Percentiles rank a stretch among this genome's conserved stretches.
phyloP scores from a whole-genome alignment of 2,797 vertebrate species.

The Neoniphon sammara region DNA sequence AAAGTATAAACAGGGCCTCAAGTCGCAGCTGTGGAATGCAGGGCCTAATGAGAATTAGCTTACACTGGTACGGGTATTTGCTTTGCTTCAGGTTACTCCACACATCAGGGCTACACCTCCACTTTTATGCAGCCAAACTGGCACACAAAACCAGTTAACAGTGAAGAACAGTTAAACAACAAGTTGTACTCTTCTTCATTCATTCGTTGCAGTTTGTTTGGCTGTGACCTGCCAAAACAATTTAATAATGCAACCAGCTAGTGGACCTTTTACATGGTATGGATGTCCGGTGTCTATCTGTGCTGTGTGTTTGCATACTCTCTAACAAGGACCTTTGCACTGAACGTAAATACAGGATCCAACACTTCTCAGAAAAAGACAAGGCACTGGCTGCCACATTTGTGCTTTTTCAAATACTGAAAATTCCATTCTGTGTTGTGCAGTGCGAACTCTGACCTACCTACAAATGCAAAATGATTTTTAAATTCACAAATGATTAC shows the following conservation, averaged over 20 bases:
- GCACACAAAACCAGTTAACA: background rate
- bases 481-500: slow-evolving; percentile 47
- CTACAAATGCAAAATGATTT: slow-evolving; percentile 19
- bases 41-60: slow-evolving; percentile 9
- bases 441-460: background rate
- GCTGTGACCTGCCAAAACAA: background rate
- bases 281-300: slow-evolving; percentile 9
- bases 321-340: slow-evolving; percentile 46
- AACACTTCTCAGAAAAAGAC: background rate
- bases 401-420: background rate
- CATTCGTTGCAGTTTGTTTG: background rate
- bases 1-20: slow-evolving; percentile 33
- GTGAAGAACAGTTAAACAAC: background rate
- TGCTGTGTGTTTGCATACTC: background rate
- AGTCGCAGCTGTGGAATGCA: slow-evolving; percentile 48
- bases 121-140: background rate
- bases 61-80: background rate
- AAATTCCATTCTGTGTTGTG: background rate
- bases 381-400: background rate
- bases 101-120: background rate
- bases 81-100: slow-evolving; percentile 17
- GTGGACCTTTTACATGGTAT: background rate
- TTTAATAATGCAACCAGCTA: background rate
- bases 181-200: background rate
- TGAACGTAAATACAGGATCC: slow-evolving; percentile 15